A percentile compares a stretch with the other conserved stretches of the same genome.
These are phyloP conservation scores for Drosophila sucinea DNA, from an alignment of 1,140 invertebrate genomes.

Conservation along the genomic window DNA sequence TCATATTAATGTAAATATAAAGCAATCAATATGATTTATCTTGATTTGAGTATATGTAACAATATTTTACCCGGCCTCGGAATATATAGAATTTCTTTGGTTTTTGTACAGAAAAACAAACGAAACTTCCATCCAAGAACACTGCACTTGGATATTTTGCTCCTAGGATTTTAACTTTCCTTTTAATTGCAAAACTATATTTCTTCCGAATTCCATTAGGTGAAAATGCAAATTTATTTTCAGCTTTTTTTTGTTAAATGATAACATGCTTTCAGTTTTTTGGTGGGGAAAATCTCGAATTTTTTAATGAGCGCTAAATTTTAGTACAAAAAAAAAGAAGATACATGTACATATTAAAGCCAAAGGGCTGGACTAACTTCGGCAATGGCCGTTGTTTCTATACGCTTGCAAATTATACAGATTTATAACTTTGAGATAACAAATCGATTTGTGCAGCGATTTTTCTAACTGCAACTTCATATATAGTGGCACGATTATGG, in stretches of 20 bases:
- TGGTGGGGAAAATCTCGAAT: conserved; percentile 5
- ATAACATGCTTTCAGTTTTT: conserved; percentile 38
- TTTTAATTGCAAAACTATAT: background rate
- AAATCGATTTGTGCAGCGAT: background rate
- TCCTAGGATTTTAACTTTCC: too few relatives aligned
- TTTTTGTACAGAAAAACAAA: too few relatives aligned
- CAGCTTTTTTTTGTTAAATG: conserved; percentile 47
- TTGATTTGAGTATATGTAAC: too few relatives aligned
- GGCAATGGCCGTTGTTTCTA: background rate
- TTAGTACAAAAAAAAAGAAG: conserved; percentile 4
- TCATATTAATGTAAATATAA: conserved; percentile 5
- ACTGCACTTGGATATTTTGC: too few relatives aligned
- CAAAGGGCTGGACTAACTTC: background rate
- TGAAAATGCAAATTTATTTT: conserved; percentile 9
- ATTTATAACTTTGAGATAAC: background rate
- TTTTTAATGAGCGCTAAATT: conserved; percentile 7
- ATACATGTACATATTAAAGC: background rate
- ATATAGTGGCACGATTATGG: too few relatives aligned
- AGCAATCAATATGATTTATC: background rate
- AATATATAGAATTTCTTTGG: too few relatives aligned
- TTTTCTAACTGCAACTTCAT: too few relatives aligned
- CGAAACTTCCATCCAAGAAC: too few relatives aligned
- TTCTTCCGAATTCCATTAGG: background rate
- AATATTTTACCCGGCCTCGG: too few relatives aligned
- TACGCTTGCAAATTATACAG: conserved; percentile 1